Evolutionary conservation across 2,797 vertebrate species (phyloP), one percentile per base, ranked within the genome.

Genomic region (Myripristis murdjan): DNA sequence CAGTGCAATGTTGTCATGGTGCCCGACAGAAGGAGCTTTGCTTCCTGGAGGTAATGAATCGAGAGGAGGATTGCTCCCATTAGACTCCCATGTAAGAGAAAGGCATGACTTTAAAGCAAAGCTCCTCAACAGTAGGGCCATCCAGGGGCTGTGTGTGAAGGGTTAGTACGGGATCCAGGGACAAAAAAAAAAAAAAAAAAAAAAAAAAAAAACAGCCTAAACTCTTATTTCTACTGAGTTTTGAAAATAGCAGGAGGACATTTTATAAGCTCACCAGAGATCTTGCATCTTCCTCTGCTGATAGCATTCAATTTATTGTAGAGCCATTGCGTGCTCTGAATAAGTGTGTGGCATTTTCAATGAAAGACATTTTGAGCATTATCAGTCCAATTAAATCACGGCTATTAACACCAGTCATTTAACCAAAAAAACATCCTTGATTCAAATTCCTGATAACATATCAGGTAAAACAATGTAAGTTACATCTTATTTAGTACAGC

Each of bases 1-100:
- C 84, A 81, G 79, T 75, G 79, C 82, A 73, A 85, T 88, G 91
- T 93, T 90, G 90, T 92, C 91, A 92, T 91, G 91, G 91, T 81
- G 83, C 88, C 85, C 79, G 70, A 72, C 77, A 86, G 85, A 87
- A 89, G 81, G 76, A 88, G 79, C 78, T 79, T 75, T 83, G 84
- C 82, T 88, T 90, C 85, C 83, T 84, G 82, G 78, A 89, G 86
- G 86, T 90, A 89, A 89, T 90, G 89, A 90, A 87, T 90, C 76
- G 75, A 89, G 75, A 84, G 87, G 85, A 87, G 82, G 80, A 90
- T 89, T 89, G 85, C 78, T 89, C 91, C 86, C 86, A 16, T 77
- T 80, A 87, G 89, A 89, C 84, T 53, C 81, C 56, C 67, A 53
- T 81, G 74, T 86, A 88, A 66, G 79, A 91, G 85, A 88, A 86